Base-by-base conservation (phyloP, 2,888 invertebrate species). In the Rhodophaea formosa region DNA sequence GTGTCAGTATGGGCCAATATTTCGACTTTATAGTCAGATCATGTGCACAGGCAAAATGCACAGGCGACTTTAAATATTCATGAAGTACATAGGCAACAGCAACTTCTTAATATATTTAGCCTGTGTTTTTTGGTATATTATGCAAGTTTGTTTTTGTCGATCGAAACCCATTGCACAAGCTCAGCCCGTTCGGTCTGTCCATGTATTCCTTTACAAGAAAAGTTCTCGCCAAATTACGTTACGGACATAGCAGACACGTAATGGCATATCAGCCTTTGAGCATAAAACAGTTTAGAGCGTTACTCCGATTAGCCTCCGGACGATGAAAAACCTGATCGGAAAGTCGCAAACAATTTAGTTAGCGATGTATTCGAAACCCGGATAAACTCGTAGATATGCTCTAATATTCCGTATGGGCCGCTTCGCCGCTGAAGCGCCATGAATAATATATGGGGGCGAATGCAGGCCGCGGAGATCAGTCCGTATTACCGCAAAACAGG, bases 361-460 rank as follows among this genome's bases (percentile, higher is more conserved):
- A 86, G 76, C 80, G 78, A 79, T 83, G 82, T 79, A 85, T 86
- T 84, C 78, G 80, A 81, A 85, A 83, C 80, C 78, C 65, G 79
- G 73, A 77, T 83, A 76, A 82, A 80, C 79, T 77, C 68, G 74
- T 69, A 78, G 77, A 80, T 82, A 81, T 77, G 75, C 72, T 89
- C 88, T 84, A 88, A 89, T 88, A 90, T 90, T 89, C 90, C 83
- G 86, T 90, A 80, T 89, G 88, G 84, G 71, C 72, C 78, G 79
- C 72, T 75, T 71, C 76, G 77, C 74, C 77, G 86, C 73, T 86
- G 88, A 88, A 89, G 86, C 82, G 75, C 78, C 80, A 82, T 90
- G 88, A 86, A 90, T 89, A 88, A 86, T 85, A 88, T 82, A 88
- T 76, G 62, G 74, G 56, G 66, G 68, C 66, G 80, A 75, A 80